phyloP scores from a whole-genome alignment of 2,888 invertebrate genomes.

The Folsomia candida region DNA sequence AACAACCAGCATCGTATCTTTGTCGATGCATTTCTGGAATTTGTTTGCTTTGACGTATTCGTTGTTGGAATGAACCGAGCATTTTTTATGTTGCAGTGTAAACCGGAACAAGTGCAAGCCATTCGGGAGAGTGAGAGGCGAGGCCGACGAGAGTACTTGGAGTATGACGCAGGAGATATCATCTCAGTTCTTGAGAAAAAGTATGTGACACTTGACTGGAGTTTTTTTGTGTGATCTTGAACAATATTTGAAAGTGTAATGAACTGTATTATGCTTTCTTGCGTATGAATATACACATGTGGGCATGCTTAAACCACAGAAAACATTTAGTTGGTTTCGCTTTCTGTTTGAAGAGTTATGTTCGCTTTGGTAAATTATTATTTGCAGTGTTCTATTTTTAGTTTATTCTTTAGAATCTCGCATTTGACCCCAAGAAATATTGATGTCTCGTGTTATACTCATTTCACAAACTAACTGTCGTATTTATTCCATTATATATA shows the following conservation, averaged over 20 bases:
- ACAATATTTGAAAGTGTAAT: not conserved
- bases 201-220: not conserved
- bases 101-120: conserved; percentile 90
- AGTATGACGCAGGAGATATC: conserved; percentile 82
- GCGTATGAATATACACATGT: no score
- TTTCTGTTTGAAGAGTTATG: no score
- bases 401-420: not conserved
- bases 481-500: not conserved
- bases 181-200: conserved; percentile 86
- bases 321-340: no score
- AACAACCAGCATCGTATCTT: no score
- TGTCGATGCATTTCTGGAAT: no score
- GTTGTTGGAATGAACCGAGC: no score
- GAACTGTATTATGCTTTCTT: not conserved
- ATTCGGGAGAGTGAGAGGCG: conserved; percentile 62
- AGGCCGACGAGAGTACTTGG: conserved; percentile 67
- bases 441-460: no score
- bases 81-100: conserved; percentile 60
- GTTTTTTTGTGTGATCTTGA: not conserved
- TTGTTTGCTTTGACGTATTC: no score
- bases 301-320: no score
- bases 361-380: not conserved
- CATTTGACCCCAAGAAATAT: not conserved
- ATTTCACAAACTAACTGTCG: not conserved
- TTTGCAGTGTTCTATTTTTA: not conserved